These are phyloP conservation scores for Trachops cirrhosus DNA, from an alignment of 2,797 vertebrate genomes.

Conservation along the genomic window DNA sequence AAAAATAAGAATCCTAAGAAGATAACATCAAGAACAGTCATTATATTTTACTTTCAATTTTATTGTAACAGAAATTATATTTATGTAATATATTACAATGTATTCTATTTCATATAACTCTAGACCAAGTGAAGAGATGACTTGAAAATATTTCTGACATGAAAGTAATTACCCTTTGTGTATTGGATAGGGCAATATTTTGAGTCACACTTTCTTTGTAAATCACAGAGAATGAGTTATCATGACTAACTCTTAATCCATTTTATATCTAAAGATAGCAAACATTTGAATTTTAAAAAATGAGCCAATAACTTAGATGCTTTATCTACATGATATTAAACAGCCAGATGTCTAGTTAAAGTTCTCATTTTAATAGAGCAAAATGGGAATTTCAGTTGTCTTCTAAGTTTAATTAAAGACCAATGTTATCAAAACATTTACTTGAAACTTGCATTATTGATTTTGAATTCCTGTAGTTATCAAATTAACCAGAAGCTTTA, in stretches of 20 bases:
- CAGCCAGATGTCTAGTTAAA: constrained; percentile 52
- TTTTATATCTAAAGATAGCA: constrained; percentile 50
- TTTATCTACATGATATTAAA: constrained; percentile 55
- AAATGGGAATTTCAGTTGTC: constrained; percentile 37
- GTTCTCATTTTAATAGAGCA: constrained; percentile 25
- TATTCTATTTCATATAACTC: not conserved
- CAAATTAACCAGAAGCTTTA: constrained; percentile 37
- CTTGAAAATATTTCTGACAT: not conserved
- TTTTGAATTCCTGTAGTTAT: constrained; percentile 32
- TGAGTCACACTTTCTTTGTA: constrained; percentile 47
- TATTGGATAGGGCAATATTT: constrained; percentile 37
- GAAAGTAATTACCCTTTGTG: constrained; percentile 35
- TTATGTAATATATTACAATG: not conserved
- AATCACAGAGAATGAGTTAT: constrained; percentile 54
- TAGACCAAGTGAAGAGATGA: not conserved
- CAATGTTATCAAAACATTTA: constrained; percentile 35
- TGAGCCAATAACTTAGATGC: constrained; percentile 48
- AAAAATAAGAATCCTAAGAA: not conserved
- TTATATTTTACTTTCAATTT: constrained; percentile 14
- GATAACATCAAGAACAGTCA: not conserved
- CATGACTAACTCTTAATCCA: constrained; percentile 54
- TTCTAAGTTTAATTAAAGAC: constrained; percentile 59
- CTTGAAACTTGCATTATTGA: constrained; percentile 20
- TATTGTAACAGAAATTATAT: not conserved
- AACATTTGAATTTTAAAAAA: constrained; percentile 56